Base-by-base conservation (phyloP, 2,797 vertebrate genomes). In the Halcyon badia region DNA sequence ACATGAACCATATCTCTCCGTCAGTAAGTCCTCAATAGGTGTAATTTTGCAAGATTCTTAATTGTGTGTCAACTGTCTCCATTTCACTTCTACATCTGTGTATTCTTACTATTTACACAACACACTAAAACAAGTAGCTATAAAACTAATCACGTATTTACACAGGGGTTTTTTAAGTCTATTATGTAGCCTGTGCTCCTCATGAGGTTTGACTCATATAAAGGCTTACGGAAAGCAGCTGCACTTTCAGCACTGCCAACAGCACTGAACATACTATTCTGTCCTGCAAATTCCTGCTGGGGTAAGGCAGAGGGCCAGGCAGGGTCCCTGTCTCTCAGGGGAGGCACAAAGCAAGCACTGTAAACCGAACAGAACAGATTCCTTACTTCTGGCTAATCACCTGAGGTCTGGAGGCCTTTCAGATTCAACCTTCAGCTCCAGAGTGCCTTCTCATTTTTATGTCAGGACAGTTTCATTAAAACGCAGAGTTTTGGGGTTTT, bases 131-230 rank as follows among this genome's bases (percentile, higher is more conserved):
- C 13, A 82, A 72, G 70, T 14, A 35, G 44, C 33, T 81, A 24
- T 33, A 96, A 89, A 86, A 60, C 41, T 39, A 96, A 25, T 62
- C 5, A 6, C 58, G 39, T 90, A 61, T 95, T 96, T 71, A 54
- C 37, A 13, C 3, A 33, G 15, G 41, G 10, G 0, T 2, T 25
- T 14, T 5, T 51, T 6, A 75, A 51, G 35, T 56, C 52, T 60
- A 3, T 79, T 41, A 25, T 11, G 26, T 41, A 77, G 49, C 49
- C 41, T 28, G 22, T 72, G 58, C 26, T 79, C 46, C 54, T 26
- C 75, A 56, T 49, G 37, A 37, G 37, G 14, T 89, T 48, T 60
- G 52, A 84, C 70, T 82, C n/a, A 16, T 18, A 31, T 39, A 69
- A 79, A 76, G 37, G 26, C 41, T 69, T 85, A 54, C 15, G 51